Percentiles rank a stretch among this genome's conserved stretches.
Evolutionary conservation across 1,140 invertebrate genomes (phyloP).

Genomic region (Drosophila athabasca): DNA sequence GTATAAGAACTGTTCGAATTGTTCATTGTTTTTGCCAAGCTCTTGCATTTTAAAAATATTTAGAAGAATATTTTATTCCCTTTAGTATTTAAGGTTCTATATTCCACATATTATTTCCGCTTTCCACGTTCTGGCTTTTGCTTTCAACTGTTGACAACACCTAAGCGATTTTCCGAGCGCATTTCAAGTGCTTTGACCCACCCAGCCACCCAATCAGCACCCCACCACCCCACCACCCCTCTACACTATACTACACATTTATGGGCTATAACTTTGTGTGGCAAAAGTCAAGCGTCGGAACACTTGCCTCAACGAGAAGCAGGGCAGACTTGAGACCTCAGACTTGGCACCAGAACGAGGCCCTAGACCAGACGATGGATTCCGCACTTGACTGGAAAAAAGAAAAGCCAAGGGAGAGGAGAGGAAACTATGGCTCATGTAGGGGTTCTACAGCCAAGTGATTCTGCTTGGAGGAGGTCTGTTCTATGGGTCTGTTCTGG

Average conservation of each 20-base stretch:
- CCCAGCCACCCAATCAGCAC: slow-evolving; percentile 3
- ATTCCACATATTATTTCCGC: slow-evolving; percentile 11
- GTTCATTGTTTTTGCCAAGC: too few relatives aligned
- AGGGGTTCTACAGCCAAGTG: too few relatives aligned
- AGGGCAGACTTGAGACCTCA: not conserved
- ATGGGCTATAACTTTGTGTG: not conserved
- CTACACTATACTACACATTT: too few relatives aligned
- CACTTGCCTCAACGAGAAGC: slow-evolving; percentile 17
- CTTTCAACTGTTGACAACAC: slow-evolving; percentile 5
- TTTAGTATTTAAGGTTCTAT: not conserved
- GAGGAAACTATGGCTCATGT: too few relatives aligned
- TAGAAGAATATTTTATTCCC: too few relatives aligned
- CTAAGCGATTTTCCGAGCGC: not conserved
- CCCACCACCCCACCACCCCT: not conserved
- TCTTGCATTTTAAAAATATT: too few relatives aligned
- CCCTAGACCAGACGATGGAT: too few relatives aligned
- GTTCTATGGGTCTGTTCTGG: too few relatives aligned
- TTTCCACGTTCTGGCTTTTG: slow-evolving; percentile 19
- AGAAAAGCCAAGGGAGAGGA: too few relatives aligned
- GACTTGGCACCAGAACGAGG: not conserved
- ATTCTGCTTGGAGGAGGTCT: too few relatives aligned
- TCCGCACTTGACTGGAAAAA: too few relatives aligned
- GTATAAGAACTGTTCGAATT: too few relatives aligned
- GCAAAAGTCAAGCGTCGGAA: slow-evolving; percentile 36
- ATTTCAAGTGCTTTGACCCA: slow-evolving; percentile 29